Evolutionary conservation across 2,113 vertebrate genomes (phyloP), one percentile per base, ranked within the genome.

Genomic region (Actenoides hombroni): DNA sequence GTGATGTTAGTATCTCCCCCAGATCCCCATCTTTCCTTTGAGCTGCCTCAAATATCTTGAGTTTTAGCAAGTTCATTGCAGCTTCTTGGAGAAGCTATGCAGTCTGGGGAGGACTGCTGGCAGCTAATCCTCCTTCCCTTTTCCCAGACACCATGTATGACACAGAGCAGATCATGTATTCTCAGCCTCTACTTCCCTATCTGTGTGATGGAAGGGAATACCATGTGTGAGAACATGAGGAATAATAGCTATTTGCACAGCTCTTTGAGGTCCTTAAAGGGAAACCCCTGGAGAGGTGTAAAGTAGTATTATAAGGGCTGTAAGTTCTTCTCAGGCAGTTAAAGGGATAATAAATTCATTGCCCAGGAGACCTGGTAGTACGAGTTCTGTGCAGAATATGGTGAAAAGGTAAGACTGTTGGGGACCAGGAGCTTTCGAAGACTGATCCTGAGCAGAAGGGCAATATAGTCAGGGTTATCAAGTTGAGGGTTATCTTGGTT

Each of bases 331-430:
- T 56, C 81, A 95, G 92, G 79, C 76, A 81, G 93, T 95, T 91
- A 83, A 95, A 95, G 87, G 83, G 75, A 82, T 95, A 60, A 96
- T 95, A 94, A 96, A 96, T 91, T 69, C 74, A 88, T 93, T 84
- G 91, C 92, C 64, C 91, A 54, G 74, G 96, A 96, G 94, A 80
- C 84, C 37, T 89, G 78, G 67, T 37, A 44, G 48, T 81, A 17
- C 10, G 79, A 93, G 48, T 71, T 96, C 46, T 84, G 74, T 71
- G 80, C 37, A 49, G 86, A 87, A 70, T 39, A 11, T 5, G 39
- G 90, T 75, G 16, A 83, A 89, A 89, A 84, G 70, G 28, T 65
- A 74, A 63, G 82, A 60, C 25, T 88, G 48, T 23, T 39, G 59
- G 75, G 77, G 79, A 68, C 53, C 23, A 16, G 71, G 49, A 77